A percentile compares a stretch with the other conserved stretches of the same genome.
phyloP scores from a whole-genome alignment of 1,140 invertebrate genomes.

The Drosophila chauvacae region DNA sequence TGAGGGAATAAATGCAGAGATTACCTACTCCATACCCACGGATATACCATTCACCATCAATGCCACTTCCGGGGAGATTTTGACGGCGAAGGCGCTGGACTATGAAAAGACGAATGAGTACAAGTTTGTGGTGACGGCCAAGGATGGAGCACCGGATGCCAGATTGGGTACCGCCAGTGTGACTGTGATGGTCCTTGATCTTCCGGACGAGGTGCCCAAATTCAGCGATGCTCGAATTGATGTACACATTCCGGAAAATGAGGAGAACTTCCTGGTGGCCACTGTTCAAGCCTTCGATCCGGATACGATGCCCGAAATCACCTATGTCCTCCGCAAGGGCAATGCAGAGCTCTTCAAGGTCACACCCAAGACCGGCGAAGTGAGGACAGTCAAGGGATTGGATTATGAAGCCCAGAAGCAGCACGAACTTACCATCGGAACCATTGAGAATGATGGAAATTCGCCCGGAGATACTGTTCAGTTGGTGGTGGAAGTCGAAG shows the following conservation, averaged over 20 bases:
- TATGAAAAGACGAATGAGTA: constrained; percentile 93
- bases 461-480: constrained; percentile 90
- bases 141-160: constrained; percentile 93
- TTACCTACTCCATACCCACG: constrained; percentile 90
- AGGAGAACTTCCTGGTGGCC: constrained; percentile 90
- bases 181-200: constrained; percentile 90
- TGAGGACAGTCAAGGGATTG: constrained; percentile 90
- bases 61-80: constrained; percentile 91
- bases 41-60: constrained; percentile 93
- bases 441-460: constrained; percentile 90
- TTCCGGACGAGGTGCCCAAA: constrained; percentile 93
- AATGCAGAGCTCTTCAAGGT: constrained; percentile 92
- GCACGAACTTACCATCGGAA: constrained; percentile 91
- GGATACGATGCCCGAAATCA: constrained; percentile 91
- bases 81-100: constrained; percentile 91
- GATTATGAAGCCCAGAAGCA: constrained; percentile 91
- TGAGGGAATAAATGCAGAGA: constrained; percentile 88
- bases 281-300: constrained; percentile 90
- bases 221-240: constrained; percentile 91
- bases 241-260: constrained; percentile 93
- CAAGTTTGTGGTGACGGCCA: constrained; percentile 94
- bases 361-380: constrained; percentile 90
- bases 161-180: constrained; percentile 94
- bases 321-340: constrained; percentile 93
- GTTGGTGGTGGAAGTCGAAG: constrained; percentile 91